These are phyloP conservation scores for Acanthosepion esculentum DNA, from an alignment of 2,888 invertebrate species.

Conservation along the genomic window DNA sequence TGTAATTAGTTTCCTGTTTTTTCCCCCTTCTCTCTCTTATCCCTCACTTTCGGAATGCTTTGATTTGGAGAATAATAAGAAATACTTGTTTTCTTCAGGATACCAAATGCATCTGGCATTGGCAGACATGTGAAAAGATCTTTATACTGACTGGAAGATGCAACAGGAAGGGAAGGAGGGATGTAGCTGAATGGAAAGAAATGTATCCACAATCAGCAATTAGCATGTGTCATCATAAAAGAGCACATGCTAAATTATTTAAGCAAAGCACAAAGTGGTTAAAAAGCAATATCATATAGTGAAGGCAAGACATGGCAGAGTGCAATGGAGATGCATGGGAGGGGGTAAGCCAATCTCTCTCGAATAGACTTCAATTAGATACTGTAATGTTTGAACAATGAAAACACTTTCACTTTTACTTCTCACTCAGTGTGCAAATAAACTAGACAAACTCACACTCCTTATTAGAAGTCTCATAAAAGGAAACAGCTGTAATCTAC, in stretches of 20 bases:
- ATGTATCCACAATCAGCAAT: neutral
- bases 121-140: neutral
- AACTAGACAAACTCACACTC: neutral
- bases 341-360: neutral
- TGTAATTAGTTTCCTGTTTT: neutral
- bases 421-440: neutral
- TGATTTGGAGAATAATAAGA: constrained; percentile 33
- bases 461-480: constrained; percentile 4
- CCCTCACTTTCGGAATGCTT: neutral
- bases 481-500: constrained; percentile 18
- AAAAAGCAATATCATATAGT: neutral
- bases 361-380: neutral
- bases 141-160: neutral
- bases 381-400: neutral
- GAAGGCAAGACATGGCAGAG: neutral
- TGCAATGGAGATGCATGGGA: neutral
- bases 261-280: neutral
- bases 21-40: neutral
- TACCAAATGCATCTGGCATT: neutral
- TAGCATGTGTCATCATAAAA: neutral
- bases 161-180: neutral
- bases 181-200: neutral
- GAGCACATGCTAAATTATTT: neutral
- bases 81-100: neutral
- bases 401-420: neutral